Conservation (phyloP, 2,113 vertebrate species). For the Cyprichromis sp. region DNA sequence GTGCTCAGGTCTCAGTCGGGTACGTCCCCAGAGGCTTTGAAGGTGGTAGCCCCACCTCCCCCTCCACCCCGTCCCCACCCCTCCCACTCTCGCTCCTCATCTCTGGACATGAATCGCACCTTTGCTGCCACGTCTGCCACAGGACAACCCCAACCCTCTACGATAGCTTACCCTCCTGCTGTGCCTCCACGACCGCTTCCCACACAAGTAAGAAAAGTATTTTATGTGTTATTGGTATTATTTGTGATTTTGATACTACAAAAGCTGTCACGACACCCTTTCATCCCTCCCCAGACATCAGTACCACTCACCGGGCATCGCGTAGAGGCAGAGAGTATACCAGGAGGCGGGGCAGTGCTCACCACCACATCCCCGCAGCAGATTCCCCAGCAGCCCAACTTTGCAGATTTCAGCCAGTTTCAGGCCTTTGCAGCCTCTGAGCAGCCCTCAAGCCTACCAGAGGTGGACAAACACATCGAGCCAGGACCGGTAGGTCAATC, state of each 20-base stretch:
- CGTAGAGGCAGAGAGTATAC: constrained; percentile 78
- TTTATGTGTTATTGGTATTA: neutral
- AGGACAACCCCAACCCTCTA: constrained; percentile 81
- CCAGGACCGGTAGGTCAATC: constrained; percentile 71
- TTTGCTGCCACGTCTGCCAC: constrained; percentile 75
- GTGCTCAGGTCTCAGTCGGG: constrained; percentile 89
- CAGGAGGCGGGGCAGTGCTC: constrained; percentile 75
- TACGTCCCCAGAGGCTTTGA: constrained; percentile 83
- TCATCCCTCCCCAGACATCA: constrained; percentile 65
- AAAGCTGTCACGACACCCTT: neutral
- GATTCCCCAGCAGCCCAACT: constrained; percentile 98
- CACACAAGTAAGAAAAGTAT: constrained; percentile 77
- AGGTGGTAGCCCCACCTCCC: constrained; percentile 83
- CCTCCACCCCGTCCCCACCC: constrained; percentile 91
- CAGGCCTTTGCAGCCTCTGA: constrained; percentile 85
- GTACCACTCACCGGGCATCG: constrained; percentile 79
- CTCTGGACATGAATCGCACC: constrained; percentile 94
- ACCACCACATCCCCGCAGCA: constrained; percentile 93
- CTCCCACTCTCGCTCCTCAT: constrained; percentile 95
- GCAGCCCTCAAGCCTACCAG: constrained; percentile 79
- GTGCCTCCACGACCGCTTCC: constrained; percentile 94
- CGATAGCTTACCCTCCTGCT: constrained; percentile 88
- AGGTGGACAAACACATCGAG: constrained; percentile 82
- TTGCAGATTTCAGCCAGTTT: constrained; percentile 98
- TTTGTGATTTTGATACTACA: neutral